Percentiles rank a stretch among this genome's conserved stretches.
Evolutionary conservation across 2,797 vertebrate genomes (phyloP).

Genomic region (Caiman crocodilus): DNA sequence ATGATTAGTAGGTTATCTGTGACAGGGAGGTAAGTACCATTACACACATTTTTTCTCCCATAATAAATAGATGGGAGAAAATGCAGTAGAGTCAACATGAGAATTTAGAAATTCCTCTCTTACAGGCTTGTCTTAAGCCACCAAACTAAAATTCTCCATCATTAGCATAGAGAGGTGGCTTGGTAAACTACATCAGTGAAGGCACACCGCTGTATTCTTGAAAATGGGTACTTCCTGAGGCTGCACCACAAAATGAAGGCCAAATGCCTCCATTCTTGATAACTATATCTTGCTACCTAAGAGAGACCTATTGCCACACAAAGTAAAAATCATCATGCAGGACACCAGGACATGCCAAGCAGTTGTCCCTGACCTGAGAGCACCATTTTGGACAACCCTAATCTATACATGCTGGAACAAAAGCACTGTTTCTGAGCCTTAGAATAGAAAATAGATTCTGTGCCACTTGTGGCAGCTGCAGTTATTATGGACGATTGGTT

Average conservation of each 20-base stretch:
- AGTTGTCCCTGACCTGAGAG: not conserved
- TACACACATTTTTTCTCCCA: accelerated
- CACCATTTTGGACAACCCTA: not conserved
- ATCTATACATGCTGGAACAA: not conserved
- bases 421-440: slow-evolving; percentile 49
- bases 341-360: not conserved
- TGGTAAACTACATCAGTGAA: not conserved
- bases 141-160: not conserved
- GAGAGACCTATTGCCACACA: not conserved
- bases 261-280: not conserved
- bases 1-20: not conserved
- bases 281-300: not conserved
- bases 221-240: not conserved
- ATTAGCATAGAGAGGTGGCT: not conserved
- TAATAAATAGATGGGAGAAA: not conserved
- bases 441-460: slow-evolving; percentile 42
- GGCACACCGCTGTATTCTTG: not conserved
- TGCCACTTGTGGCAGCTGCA: slow-evolving; percentile 67
- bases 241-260: accelerated
- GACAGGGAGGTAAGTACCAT: not conserved
- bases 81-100: not conserved
- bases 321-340: not conserved
- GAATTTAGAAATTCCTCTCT: accelerated
- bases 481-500: slow-evolving; percentile 69
- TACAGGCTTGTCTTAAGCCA: accelerated